Conservation (phyloP, 2,797 vertebrate genomes). For the Tragopan temminckii region DNA sequence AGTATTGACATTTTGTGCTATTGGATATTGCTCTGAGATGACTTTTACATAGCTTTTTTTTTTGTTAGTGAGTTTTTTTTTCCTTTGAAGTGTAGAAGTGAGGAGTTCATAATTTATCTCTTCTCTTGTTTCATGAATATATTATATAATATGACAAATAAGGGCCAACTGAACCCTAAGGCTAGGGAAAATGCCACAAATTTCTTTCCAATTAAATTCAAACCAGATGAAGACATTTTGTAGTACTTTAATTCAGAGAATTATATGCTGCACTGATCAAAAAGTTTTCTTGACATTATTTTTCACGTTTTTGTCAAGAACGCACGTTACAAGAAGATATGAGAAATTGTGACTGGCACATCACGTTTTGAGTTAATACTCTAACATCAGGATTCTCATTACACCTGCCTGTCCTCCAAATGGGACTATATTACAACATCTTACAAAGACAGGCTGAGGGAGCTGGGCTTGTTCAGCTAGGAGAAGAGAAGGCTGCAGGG, state of each 20-base stretch:
- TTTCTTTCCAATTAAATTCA: conserved; percentile 43
- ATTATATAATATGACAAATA: neutral
- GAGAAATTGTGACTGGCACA: neutral
- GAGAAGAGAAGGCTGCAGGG: no score
- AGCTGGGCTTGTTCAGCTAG: no score
- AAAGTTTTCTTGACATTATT: neutral
- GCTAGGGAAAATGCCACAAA: neutral
- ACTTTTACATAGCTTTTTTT: neutral
- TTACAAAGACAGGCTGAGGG: neutral
- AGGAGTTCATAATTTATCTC: neutral
- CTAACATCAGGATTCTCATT: neutral
- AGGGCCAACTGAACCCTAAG: neutral
- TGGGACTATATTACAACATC: neutral
- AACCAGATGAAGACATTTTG: neutral
- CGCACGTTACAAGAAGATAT: neutral
- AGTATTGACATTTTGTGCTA: neutral
- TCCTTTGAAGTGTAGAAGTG: conserved; percentile 18
- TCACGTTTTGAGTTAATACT: neutral
- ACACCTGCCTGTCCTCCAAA: neutral
- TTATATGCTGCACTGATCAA: neutral
- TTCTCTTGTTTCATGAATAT: conserved; percentile 16
- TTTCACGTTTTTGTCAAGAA: neutral
- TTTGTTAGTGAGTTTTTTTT: neutral
- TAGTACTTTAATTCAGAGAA: neutral
- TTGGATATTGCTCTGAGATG: neutral